Evolutionary conservation across 64 coral and sea anemone species (phyloP).

Genomic region (Anthopleura sola): DNA sequence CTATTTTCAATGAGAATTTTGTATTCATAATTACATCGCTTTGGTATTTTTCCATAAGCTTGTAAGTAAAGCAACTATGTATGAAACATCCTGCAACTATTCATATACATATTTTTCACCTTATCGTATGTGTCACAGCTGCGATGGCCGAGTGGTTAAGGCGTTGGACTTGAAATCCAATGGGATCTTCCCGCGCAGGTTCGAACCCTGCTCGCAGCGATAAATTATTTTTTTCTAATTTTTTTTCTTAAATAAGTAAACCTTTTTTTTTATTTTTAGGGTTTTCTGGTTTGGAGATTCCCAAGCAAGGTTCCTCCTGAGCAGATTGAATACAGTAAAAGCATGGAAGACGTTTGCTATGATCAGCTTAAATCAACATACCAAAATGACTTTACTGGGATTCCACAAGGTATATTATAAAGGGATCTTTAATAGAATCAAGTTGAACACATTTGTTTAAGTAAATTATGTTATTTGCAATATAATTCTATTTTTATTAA

Average conservation of each 20-base stretch:
- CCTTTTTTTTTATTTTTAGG: constrained; percentile 20
- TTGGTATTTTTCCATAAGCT: not conserved
- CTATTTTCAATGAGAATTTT: not conserved
- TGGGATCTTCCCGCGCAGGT: constrained; percentile 53
- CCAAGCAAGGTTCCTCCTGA: constrained; percentile 33
- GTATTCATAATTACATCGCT: not conserved
- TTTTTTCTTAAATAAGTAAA: too few species aligned
- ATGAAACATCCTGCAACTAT: not conserved
- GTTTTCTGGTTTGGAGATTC: constrained; percentile 85
- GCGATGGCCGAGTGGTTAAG: constrained; percentile 99
- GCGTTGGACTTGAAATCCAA: constrained; percentile 99
- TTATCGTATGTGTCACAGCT: not conserved
- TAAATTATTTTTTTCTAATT: not conserved
- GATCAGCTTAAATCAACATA: constrained; percentile 81
- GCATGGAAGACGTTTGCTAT: constrained; percentile 60
- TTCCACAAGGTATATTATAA: constrained; percentile 97
- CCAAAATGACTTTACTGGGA: constrained; percentile 87
- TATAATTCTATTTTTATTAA: too few species aligned
- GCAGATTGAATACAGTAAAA: constrained; percentile 28
- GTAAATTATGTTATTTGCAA: too few species aligned
- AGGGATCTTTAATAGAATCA: not conserved
- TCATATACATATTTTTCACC: not conserved
- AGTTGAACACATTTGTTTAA: too few species aligned
- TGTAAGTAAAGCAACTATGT: not conserved
- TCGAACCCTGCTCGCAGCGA: constrained; percentile 45